Base-by-base conservation (phyloP, 2,888 invertebrate species). In the Pherbina coryleti region DNA sequence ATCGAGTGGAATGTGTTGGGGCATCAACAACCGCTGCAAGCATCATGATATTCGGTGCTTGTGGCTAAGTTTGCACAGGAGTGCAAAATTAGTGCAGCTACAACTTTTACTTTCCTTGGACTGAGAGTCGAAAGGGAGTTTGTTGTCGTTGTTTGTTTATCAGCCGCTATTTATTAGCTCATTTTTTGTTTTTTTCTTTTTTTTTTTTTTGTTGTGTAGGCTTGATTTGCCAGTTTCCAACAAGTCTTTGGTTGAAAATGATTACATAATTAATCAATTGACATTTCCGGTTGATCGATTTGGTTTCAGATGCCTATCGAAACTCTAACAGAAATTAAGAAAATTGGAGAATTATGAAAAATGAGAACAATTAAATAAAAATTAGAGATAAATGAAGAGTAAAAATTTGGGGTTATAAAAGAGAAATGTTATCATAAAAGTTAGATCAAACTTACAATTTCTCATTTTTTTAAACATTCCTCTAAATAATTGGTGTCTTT, bases 51-150 rank as follows among this genome's bases (percentile, higher is more conserved):
- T 51, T 17, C 14, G 9, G 17, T 8, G 64, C 34, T n/a, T 64
- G 34, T 17, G 11, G 49, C 14, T 51, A 69, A 44, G 67, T 67
- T 44, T 28, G 60, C 37, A 51, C 49, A 69, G 5, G 25, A 49
- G 69, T 69, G 25, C 5, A n/a, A 22, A 51, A 67, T 44, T 34
- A n/a, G 31, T 34, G 64, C 44, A 44, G 44, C 44, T 11, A 44
- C 44, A 67, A 67, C 67, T 67, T 67, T 67, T 67, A 67, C 67
- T 67, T 69, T 69, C 69, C 51, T 69, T 11, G 2, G 51, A 69
- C 25, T 69, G 44, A 2, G 11, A 44, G 4, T 60, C 11, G 5
- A 49, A 49, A 22, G 25, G 44, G 67, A 49, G n/a, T 37, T 44
- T 8, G 67, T 67, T 19, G n/a, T 67, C 49, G 44, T 44, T 25